Percentiles rank a stretch among this genome's conserved stretches.
phyloP scores from a whole-genome alignment of 2,113 vertebrate genomes.

The Ondatra zibethicus region DNA sequence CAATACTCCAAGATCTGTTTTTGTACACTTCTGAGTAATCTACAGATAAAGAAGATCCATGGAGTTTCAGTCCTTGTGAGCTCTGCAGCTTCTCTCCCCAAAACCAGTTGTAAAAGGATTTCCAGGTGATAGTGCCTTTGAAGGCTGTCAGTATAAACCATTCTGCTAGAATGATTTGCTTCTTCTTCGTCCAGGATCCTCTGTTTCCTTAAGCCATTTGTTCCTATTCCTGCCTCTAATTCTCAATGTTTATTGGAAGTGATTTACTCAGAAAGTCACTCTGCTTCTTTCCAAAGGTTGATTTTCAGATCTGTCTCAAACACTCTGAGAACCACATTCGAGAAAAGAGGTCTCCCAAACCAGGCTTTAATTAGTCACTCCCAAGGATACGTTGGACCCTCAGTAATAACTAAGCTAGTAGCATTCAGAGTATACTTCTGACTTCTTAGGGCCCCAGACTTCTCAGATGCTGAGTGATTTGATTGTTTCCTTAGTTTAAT shows the following conservation, averaged over 20 bases:
- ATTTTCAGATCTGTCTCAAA: constrained; percentile 51
- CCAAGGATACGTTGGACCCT: background rate
- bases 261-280: constrained; percentile 69
- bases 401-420: background rate
- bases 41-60: background rate
- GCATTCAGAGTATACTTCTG: constrained; percentile 10
- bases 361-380: constrained; percentile 43
- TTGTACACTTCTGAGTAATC: background rate
- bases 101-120: constrained; percentile 21
- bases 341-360: constrained; percentile 33
- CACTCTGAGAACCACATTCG: background rate
- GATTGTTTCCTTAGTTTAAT: constrained; percentile 43
- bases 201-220: constrained; percentile 49
- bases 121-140: constrained; percentile 26
- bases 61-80: constrained; percentile 2
- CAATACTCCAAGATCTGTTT: background rate
- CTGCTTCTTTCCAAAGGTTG: constrained; percentile 64
- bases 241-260: constrained; percentile 59
- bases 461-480: constrained; percentile 25
- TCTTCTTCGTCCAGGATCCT: constrained; percentile 32
- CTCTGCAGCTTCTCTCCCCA: background rate
- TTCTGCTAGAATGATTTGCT: constrained; percentile 55
- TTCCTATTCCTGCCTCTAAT: constrained; percentile 49
- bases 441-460: background rate
- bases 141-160: constrained; percentile 37